Conservation (phyloP, 2,797 vertebrate species). For the Enteromius thamalakanensis region DNA sequence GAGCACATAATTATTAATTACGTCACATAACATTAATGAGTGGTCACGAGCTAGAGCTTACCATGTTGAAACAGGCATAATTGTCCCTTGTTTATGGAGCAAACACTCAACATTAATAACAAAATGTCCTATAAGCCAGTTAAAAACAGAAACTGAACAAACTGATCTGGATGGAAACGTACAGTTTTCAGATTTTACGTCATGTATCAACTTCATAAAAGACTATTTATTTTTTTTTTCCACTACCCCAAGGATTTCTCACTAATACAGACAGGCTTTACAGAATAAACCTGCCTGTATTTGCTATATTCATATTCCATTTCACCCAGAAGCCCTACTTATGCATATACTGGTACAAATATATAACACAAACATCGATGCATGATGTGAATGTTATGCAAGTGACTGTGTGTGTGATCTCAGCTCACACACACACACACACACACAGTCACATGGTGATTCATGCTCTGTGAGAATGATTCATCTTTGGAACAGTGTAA, state of each 20-base stretch:
- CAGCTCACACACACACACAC: constrained; percentile 23
- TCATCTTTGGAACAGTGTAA: constrained; percentile 69
- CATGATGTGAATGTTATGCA: neutral
- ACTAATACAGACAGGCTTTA: neutral
- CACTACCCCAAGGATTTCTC: neutral
- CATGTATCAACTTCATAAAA: neutral
- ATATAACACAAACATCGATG: neutral
- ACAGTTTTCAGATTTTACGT: neutral
- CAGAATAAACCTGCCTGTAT: neutral
- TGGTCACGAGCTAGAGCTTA: neutral
- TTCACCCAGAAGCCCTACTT: neutral
- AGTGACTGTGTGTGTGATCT: constrained; percentile 42
- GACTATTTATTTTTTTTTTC: neutral
- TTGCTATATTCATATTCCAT: neutral
- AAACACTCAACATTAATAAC: constrained; percentile 14
- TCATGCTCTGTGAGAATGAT: constrained; percentile 76
- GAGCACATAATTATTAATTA: constrained; percentile 3
- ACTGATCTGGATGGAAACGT: neutral
- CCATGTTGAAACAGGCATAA: neutral
- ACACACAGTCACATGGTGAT: constrained; percentile 62
- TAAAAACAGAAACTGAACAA: neutral
- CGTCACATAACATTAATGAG: neutral
- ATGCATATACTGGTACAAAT: neutral
- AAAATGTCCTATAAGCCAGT: neutral
- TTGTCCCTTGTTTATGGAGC: neutral